Conservation (phyloP, 2,113 vertebrate genomes). For the Calyptomena viridis region DNA sequence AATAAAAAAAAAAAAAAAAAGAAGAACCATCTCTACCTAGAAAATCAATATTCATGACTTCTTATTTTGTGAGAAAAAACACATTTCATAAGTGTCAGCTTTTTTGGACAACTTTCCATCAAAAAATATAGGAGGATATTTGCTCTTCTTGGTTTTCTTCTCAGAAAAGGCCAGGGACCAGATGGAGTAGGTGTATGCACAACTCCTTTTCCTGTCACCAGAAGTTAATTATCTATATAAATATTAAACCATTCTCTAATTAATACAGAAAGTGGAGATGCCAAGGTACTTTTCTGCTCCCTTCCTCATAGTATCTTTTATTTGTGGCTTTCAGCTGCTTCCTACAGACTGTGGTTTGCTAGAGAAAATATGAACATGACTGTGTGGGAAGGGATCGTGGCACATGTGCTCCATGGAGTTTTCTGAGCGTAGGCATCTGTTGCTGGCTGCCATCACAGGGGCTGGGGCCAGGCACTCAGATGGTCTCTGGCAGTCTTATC, state of each 20-base stretch:
- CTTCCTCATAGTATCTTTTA: not conserved
- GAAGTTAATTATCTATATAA: not conserved
- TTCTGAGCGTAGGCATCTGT: not conserved
- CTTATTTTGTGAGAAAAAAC: not conserved
- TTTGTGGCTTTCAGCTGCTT: not conserved
- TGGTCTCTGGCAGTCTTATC: not conserved
- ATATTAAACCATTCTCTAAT: not conserved
- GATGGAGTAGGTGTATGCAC: not conserved
- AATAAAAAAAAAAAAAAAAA: not conserved
- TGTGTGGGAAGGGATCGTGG: not conserved
- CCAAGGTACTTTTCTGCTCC: not conserved
- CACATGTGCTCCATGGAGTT: not conserved
- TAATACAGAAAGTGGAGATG: not conserved
- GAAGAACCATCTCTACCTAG: not conserved
- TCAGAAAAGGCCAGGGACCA: not conserved
- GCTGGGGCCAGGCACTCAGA: not conserved
- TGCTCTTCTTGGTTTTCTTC: not conserved
- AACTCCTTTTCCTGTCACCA: not conserved
- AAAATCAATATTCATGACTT: not conserved
- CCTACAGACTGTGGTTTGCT: not conserved
- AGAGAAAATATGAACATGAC: not conserved
- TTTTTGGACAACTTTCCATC: not conserved
- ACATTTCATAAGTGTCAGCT: not conserved
- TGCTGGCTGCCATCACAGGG: not conserved
- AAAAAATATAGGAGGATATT: not conserved